Conservation (phyloP, 2,113 vertebrate genomes). For the Oriolus oriolus region DNA sequence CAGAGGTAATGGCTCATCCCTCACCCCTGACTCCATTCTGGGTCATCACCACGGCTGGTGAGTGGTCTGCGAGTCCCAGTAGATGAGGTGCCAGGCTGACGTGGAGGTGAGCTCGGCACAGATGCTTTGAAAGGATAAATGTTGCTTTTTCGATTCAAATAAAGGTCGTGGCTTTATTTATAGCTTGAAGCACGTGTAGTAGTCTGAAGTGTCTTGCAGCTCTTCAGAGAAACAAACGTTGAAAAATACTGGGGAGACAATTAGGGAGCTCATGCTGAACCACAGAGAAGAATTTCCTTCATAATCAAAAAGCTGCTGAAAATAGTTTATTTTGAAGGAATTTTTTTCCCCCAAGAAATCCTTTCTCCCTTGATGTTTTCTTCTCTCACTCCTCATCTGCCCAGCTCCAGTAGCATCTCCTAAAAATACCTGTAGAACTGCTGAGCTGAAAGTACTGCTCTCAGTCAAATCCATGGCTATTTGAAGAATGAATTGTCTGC, state of each 20-base stretch:
- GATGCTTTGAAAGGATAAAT: not conserved
- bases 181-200: not conserved
- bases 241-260: not conserved
- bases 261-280: not conserved
- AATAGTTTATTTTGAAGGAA: not conserved
- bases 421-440: not conserved
- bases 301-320: not conserved
- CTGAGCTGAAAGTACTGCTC: not conserved
- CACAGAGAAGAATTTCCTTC: not conserved
- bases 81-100: accelerated
- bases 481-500: not conserved
- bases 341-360: not conserved
- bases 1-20: slow-evolving; percentile 73
- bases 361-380: not conserved
- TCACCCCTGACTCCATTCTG: accelerated
- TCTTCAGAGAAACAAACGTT: not conserved
- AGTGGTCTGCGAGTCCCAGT: accelerated
- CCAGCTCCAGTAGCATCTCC: not conserved
- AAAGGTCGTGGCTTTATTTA: not conserved
- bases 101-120: not conserved
- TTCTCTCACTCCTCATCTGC: not conserved
- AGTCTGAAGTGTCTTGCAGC: not conserved
- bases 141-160: not conserved
- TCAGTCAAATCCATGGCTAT: not conserved
- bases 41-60: not conserved